Evolutionary conservation across 2,113 vertebrate species (phyloP).

Genomic region (Epinephelus cyanopodus): DNA sequence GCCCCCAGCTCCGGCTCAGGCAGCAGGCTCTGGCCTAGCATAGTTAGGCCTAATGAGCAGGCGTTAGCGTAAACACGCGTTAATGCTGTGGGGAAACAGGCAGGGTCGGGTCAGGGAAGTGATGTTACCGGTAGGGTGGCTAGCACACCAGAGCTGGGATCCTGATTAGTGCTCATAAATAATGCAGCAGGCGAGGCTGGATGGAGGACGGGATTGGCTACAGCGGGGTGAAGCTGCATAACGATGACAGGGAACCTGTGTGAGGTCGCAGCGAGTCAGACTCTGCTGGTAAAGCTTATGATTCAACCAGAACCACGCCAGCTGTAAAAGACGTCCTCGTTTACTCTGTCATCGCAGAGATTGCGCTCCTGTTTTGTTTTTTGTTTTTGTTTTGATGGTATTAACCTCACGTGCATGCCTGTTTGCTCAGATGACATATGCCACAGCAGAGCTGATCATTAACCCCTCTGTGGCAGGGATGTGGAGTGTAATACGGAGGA

Average conservation of each 20-base stretch:
- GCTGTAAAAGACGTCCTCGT: conserved; percentile 3
- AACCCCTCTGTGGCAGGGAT: conserved; percentile 49
- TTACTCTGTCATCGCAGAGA: conserved; percentile 22
- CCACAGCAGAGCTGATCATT: conserved; percentile 48
- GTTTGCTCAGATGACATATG: conserved; percentile 54
- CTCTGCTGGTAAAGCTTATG: conserved; percentile 45
- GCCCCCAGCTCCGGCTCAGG: conserved; percentile 61
- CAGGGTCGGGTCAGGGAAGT: conserved; percentile 81
- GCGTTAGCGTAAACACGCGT: conserved; percentile 79
- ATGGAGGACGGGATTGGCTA: conserved; percentile 68
- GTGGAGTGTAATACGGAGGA: conserved; percentile 32
- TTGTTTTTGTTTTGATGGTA: conserved; percentile 12
- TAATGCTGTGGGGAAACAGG: conserved; percentile 80
- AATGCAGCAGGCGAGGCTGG: conserved; percentile 70
- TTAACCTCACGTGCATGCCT: conserved; percentile 18
- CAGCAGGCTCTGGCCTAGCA: conserved; percentile 67
- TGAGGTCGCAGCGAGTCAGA: conserved; percentile 65
- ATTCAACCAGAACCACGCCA: conserved; percentile 49
- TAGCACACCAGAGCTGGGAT: conserved; percentile 72
- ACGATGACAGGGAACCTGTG: conserved; percentile 65
- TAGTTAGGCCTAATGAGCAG: conserved; percentile 79
- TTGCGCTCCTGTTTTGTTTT: background rate
- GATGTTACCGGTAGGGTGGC: conserved; percentile 82
- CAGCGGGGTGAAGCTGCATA: conserved; percentile 61
- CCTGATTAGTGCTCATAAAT: conserved; percentile 84